A percentile compares a stretch with the other conserved stretches of the same genome.
Evolutionary conservation across 2,113 vertebrate species (phyloP).

Genomic region (Neodontobutis hainanensis): DNA sequence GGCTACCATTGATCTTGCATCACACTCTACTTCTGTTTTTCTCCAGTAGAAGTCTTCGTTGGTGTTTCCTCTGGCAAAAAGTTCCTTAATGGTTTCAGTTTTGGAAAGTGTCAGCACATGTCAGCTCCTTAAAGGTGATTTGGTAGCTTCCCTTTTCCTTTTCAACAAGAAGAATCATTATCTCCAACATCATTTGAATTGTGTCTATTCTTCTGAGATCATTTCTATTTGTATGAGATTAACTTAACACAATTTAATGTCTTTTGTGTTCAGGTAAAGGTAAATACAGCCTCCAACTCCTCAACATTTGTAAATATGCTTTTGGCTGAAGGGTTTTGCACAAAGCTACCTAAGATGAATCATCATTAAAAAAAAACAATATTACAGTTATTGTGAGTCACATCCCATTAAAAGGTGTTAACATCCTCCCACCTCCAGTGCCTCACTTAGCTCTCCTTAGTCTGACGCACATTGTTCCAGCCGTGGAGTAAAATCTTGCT

Average conservation of each 20-base stretch:
- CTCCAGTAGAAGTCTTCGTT: no score
- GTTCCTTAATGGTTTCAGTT: no score
- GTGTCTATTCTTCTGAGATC: no score
- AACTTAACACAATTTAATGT: background rate
- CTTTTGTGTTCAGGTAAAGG: background rate
- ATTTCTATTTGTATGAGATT: background rate
- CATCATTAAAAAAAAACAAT: slow-evolving; percentile 10
- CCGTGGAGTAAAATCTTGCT: background rate
- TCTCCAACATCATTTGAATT: no score
- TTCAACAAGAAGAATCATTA: no score
- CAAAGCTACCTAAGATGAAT: background rate
- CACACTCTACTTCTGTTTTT: no score
- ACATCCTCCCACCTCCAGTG: slow-evolving; percentile 12
- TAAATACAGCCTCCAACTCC: background rate
- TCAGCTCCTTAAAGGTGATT: no score
- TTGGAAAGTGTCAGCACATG: no score
- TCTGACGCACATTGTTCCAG: background rate
- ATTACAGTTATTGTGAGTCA: slow-evolving; percentile 13
- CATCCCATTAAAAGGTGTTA: slow-evolving; percentile 8
- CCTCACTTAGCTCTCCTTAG: background rate
- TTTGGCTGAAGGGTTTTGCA: background rate
- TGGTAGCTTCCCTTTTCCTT: no score
- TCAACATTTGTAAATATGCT: background rate
- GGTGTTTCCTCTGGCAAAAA: no score
- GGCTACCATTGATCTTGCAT: no score